Evolutionary conservation across 2,113 vertebrate species (phyloP).

Genomic region (Aptenodytes forsteri): DNA sequence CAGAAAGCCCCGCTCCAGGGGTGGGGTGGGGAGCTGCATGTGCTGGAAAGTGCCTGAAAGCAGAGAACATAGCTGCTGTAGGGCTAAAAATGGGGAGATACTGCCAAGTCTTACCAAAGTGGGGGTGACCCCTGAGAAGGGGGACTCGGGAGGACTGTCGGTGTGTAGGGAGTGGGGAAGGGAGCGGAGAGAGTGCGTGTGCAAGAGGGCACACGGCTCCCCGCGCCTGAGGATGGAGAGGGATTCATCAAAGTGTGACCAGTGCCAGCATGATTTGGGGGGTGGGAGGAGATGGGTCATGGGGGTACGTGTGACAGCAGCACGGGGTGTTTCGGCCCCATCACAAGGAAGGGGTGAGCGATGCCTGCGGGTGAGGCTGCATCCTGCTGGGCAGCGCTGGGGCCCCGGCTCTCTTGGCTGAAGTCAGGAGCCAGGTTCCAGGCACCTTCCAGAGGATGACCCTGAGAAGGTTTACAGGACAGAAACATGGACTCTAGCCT

Average conservation of each 20-base stretch:
- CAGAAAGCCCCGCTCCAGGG: accelerated
- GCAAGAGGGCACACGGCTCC: not conserved
- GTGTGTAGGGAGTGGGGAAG: not conserved
- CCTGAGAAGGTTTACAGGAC: not conserved
- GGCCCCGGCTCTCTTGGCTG: not conserved
- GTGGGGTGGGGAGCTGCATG: not conserved
- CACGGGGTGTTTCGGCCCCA: not conserved
- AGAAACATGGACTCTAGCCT: not conserved
- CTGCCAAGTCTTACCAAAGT: not conserved
- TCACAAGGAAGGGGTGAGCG: not conserved
- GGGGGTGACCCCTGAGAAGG: not conserved
- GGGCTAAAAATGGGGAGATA: not conserved
- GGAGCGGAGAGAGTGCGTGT: accelerated
- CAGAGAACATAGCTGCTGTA: not conserved
- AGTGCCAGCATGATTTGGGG: not conserved
- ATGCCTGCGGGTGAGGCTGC: not conserved
- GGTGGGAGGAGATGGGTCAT: slow-evolving; percentile 14
- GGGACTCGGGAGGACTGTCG: accelerated
- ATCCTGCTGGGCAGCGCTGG: not conserved
- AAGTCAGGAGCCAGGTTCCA: not conserved
- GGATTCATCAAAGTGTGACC: not conserved
- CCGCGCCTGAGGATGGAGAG: not conserved
- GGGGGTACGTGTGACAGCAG: not conserved
- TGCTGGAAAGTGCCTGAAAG: not conserved
- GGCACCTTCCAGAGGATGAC: not conserved